Conservation (phyloP, 1,140 invertebrate genomes). For the Aphidius gifuensis region DNA sequence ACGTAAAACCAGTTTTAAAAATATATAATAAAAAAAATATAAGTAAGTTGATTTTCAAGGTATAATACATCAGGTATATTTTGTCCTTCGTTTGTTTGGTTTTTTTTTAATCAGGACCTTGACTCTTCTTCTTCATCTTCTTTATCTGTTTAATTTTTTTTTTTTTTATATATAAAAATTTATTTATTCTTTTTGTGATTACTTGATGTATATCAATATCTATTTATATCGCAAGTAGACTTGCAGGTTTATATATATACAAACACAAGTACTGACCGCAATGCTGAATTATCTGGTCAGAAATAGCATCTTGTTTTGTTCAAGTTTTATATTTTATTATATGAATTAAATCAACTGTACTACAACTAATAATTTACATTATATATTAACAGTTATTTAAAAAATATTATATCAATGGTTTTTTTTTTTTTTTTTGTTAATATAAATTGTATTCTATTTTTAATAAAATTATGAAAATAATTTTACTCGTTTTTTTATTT, state of each 20-base stretch:
- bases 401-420: background rate
- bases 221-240: slow-evolving; percentile 28
- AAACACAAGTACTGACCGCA: slow-evolving; percentile 32
- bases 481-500: too few relatives aligned
- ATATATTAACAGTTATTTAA: background rate
- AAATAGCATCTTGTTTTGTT: slow-evolving; percentile 28
- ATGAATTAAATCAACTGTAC: slow-evolving; percentile 1
- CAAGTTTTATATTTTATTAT: slow-evolving; percentile 15
- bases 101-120: too few relatives aligned
- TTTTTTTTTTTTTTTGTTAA: background rate
- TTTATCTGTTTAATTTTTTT: too few relatives aligned
- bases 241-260: background rate
- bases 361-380: background rate
- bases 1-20: too few relatives aligned
- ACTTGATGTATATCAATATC: slow-evolving; percentile 8
- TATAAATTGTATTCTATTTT: background rate
- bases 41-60: too few relatives aligned
- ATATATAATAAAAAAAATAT: too few relatives aligned
- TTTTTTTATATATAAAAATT: too few relatives aligned
- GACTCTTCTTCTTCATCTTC: too few relatives aligned
- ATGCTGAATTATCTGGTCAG: slow-evolving; percentile 31
- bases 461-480: background rate
- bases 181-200: too few relatives aligned
- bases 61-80: too few relatives aligned
- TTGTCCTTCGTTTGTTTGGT: too few relatives aligned